Evolutionary conservation across 2,888 invertebrate species (phyloP), one percentile per base, ranked within the genome.

Genomic region (Drosophila multiciliata): DNA sequence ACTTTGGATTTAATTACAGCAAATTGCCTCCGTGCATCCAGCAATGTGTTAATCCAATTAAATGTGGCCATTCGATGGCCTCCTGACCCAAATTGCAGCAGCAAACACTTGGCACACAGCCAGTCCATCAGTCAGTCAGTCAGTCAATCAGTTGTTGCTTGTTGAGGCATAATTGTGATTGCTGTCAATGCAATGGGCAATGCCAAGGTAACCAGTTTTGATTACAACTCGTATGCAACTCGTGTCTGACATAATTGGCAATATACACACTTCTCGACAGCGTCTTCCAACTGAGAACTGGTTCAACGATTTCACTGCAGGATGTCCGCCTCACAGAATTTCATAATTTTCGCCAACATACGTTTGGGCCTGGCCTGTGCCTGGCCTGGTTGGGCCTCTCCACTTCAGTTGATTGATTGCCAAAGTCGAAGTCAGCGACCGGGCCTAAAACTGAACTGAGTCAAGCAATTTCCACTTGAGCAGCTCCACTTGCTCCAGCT

Each of bases 181-280:
- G 53, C 63, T 36, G 58, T 35, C 45, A 49, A 49, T 49, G 72
- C 38, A 54, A 66, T 68, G 58, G 74, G 71, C 85, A 85, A 89
- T 89, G 89, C 89, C 85, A 85, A 89, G 85, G 89, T 77, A 85
- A 85, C 85, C 85, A 82, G 85, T 85, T 85, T 85, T 77, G 71
- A 83, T 84, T 89, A 75, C 76, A 79, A 57, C 65, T 69, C 20
- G 15, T 57, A 40, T 69, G 62, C 54, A 59, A 54, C 66, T 55
- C 59, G 26, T 38, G 54, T 52, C 72, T 86, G 74, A 78, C 81
- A 89, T 84, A 89, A 84, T 84, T 89, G 87, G 76, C 73, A 69
- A 74, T 61, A 60, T 71, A 69, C 67, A 64, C 58, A 57, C 64
- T 63, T 68, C 40, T 42, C 40, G 15, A 12, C 57, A 15, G 55